Percentiles rank a stretch among this genome's conserved stretches.
These are phyloP conservation scores for Elmis aenea DNA, from an alignment of 2,888 invertebrate species.

Conservation along the genomic window DNA sequence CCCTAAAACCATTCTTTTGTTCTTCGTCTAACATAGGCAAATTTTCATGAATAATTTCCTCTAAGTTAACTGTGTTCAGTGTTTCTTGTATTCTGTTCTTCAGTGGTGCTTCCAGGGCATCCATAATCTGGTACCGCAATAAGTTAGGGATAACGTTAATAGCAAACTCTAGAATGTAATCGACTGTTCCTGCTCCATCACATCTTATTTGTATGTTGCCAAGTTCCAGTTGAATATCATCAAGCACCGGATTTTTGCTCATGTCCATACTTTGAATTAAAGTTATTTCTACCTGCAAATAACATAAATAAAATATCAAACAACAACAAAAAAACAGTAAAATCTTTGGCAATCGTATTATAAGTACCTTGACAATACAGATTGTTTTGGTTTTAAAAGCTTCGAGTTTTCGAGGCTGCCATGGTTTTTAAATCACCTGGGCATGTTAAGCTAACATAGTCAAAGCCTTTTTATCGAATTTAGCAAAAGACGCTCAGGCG, in stretches of 20 bases:
- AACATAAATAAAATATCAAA: constrained; percentile 3
- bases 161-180: constrained; percentile 74
- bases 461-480: too few species aligned
- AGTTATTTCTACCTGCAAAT: constrained; percentile 53
- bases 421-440: too few species aligned
- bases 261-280: constrained; percentile 75
- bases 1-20: constrained; percentile 46
- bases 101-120: constrained; percentile 74
- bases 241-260: constrained; percentile 64
- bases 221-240: constrained; percentile 71
- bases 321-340: not conserved
- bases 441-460: too few species aligned
- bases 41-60: constrained; percentile 66
- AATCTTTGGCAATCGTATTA: not conserved
- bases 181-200: constrained; percentile 81
- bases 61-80: constrained; percentile 68
- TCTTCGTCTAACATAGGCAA: constrained; percentile 62
- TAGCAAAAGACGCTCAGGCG: too few species aligned
- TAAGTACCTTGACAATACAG: too few species aligned
- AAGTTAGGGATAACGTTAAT: constrained; percentile 81
- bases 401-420: too few species aligned
- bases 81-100: constrained; percentile 69
- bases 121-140: constrained; percentile 81
- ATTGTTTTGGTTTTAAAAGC: too few species aligned
- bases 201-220: constrained; percentile 81